Conservation (phyloP, 1,140 invertebrate genomes). For the Saccostrea glomerata region DNA sequence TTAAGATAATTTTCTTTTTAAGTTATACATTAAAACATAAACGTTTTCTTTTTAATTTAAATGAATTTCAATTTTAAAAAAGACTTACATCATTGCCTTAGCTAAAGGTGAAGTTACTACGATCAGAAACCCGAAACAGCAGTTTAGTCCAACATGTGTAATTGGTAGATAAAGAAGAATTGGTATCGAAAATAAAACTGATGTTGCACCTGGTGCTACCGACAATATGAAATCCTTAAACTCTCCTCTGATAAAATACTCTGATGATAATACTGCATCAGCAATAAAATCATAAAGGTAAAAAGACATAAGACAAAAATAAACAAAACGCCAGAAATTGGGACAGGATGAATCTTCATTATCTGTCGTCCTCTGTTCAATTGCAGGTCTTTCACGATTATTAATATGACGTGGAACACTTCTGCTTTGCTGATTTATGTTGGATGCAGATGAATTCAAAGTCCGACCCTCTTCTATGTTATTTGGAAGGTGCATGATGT, state of each 20-base stretch:
- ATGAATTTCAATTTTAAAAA: neutral
- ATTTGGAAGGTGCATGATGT: neutral
- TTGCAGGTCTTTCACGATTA: neutral
- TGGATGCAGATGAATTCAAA: neutral
- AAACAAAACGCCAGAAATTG: neutral
- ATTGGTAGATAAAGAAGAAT: neutral
- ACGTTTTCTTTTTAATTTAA: neutral
- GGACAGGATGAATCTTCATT: neutral
- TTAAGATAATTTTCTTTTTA: too few relatives aligned
- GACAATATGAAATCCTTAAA: neutral
- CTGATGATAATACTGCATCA: neutral
- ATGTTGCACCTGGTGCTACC: neutral
- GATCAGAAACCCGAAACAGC: neutral
- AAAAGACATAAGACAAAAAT: neutral
- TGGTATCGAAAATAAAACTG: neutral
- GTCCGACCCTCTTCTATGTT: neutral
- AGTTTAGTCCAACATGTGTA: neutral
- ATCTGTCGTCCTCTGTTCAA: neutral
- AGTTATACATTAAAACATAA: too few relatives aligned
- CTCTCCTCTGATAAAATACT: neutral
- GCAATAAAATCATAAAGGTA: neutral
- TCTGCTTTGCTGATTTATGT: neutral
- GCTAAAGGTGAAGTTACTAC: neutral
- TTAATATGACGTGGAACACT: neutral
- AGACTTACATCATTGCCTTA: neutral